These are phyloP conservation scores for Glyptemys insculpta DNA, from an alignment of 2,797 vertebrate species.

Conservation along the genomic window DNA sequence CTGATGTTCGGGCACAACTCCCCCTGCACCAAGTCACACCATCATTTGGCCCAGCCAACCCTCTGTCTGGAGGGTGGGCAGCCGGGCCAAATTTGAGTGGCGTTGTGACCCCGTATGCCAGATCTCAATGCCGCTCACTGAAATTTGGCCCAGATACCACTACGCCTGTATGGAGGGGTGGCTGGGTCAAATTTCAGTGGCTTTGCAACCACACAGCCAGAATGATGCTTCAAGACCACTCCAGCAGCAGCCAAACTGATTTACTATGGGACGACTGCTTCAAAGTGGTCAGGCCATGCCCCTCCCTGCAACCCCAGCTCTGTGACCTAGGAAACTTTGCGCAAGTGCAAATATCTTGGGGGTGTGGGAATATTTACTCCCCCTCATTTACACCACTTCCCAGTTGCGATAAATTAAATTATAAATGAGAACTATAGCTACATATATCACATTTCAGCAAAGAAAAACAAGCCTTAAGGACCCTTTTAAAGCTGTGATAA, in stretches of 20 bases:
- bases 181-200: neutral
- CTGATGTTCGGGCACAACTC: neutral
- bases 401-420: slow-evolving; percentile 70
- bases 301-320: neutral
- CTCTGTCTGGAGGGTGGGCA: neutral
- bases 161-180: too few relatives aligned
- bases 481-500: slow-evolving; percentile 76
- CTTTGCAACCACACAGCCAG: neutral
- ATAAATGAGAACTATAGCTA: slow-evolving; percentile 74
- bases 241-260: neutral
- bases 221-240: neutral
- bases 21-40: neutral
- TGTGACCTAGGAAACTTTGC: neutral
- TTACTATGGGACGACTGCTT: neutral
- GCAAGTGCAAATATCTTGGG: neutral
- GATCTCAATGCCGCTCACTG: neutral
- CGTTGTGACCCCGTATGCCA: too few relatives aligned
- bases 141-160: neutral
- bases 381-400: neutral
- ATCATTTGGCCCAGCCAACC: neutral
- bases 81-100: neutral
- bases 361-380: neutral
- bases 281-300: neutral
- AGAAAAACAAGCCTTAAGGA: slow-evolving; percentile 74
- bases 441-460: slow-evolving; percentile 71